A percentile compares a stretch with the other conserved stretches of the same genome.
phyloP scores from a whole-genome alignment of 2,888 invertebrate genomes.

The Drosophila fungiperda region DNA sequence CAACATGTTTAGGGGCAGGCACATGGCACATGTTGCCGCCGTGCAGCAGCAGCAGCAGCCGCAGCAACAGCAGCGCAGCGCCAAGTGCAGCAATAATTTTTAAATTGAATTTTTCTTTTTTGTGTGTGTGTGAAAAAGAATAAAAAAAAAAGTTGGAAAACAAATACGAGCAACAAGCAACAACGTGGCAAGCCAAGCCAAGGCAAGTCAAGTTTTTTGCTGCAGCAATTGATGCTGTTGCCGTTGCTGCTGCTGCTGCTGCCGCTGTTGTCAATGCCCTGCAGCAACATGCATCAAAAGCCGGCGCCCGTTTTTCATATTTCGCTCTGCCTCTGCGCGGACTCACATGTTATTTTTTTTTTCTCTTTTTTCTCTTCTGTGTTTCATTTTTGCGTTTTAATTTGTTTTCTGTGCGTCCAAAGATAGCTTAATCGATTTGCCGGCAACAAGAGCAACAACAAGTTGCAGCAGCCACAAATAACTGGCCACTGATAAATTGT shows the following conservation, averaged over 20 bases:
- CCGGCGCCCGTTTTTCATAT: conserved; percentile 78
- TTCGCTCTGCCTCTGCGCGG: conserved; percentile 38
- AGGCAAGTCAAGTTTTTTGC: conserved; percentile 52
- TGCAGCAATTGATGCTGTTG: conserved; percentile 30
- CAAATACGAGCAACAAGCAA: conserved; percentile 59
- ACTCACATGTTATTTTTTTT: conserved; percentile 61
- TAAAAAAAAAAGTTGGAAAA: conserved; percentile 38
- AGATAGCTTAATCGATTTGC: conserved; percentile 83
- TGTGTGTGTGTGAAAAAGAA: conserved; percentile 20
- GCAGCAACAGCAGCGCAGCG: conserved; percentile 14
- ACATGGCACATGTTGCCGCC: conserved; percentile 70
- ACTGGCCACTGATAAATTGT: conserved; percentile 78
- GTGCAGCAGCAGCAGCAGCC: conserved; percentile 30
- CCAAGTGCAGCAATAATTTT: conserved; percentile 82
- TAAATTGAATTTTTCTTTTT: conserved; percentile 79
- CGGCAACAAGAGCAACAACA: conserved; percentile 48
- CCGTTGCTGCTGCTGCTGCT: conserved; percentile 29
- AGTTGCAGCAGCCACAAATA: conserved; percentile 36
- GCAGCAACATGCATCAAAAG: conserved; percentile 77
- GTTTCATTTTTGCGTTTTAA: conserved; percentile 51
- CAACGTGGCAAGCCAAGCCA: conserved; percentile 13
- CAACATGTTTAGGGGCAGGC: conserved; percentile 70
- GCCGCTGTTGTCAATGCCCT: conserved; percentile 49
- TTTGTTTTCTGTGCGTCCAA: conserved; percentile 65
- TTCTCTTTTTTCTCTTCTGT: conserved; percentile 9